These are phyloP conservation scores for Elaphurus davidianus DNA, from an alignment of 2,113 vertebrate species.

Conservation along the genomic window DNA sequence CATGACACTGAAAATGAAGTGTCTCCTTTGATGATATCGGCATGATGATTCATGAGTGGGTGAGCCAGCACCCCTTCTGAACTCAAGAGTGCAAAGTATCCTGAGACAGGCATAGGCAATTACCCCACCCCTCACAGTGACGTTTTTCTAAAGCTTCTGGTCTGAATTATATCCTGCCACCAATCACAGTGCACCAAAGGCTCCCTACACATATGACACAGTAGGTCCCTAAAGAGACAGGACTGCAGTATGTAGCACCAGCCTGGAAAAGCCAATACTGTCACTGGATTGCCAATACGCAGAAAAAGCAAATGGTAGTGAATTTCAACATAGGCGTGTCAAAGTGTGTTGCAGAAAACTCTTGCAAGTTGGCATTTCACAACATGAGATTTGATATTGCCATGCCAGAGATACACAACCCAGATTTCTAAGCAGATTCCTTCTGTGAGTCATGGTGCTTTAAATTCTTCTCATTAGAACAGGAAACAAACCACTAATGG, in stretches of 20 bases:
- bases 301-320: neutral
- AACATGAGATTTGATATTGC: neutral
- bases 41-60: neutral
- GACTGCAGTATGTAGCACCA: rapidly evolving
- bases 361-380: neutral
- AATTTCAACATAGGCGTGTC: neutral
- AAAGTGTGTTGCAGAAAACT: neutral
- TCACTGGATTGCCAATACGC: neutral
- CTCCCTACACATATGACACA: neutral
- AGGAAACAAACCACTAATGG: neutral
- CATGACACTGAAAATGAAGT: conserved; percentile 41
- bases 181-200: neutral
- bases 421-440: neutral
- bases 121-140: too few relatives aligned
- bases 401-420: neutral
- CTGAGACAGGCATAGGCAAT: neutral
- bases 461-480: neutral
- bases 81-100: neutral
- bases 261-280: neutral
- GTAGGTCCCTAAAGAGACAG: neutral
- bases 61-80: neutral
- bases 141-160: neutral
- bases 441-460: neutral
- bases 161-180: neutral
- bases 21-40: conserved; percentile 54